Conservation (phyloP, 2,888 invertebrate genomes). For the Plebejus anna region DNA sequence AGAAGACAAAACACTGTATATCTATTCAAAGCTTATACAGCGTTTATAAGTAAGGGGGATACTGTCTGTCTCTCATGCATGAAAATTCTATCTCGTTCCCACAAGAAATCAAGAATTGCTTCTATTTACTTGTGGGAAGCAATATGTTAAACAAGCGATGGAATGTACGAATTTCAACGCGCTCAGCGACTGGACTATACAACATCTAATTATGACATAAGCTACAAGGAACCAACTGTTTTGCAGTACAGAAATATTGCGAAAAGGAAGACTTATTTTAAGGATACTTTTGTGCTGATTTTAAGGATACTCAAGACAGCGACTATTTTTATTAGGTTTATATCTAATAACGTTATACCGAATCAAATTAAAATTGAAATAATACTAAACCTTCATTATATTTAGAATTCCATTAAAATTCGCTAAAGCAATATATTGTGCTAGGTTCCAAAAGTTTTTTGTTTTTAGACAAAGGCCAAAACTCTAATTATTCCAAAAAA, state of each 20-base stretch:
- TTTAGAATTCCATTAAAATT: neutral
- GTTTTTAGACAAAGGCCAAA: neutral
- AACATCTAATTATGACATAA: slow-evolving; percentile 4
- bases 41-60: no score
- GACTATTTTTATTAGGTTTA: neutral
- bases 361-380: neutral
- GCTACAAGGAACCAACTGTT: slow-evolving; percentile 28
- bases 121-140: neutral
- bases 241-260: slow-evolving; percentile 6
- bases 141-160: neutral
- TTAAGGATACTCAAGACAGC: neutral
- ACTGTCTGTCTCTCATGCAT: neutral
- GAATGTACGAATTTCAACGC: neutral
- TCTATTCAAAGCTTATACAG: no score
- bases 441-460: neutral
- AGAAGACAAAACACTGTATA: no score
- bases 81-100: neutral
- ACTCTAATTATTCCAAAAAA: neutral
- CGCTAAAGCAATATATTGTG: neutral
- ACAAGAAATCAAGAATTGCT: no score
- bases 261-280: slow-evolving; percentile 23
- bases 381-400: neutral
- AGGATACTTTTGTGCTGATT: neutral
- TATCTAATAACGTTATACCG: neutral
- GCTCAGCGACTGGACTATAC: neutral